Base-by-base conservation (phyloP, 2,888 invertebrate species). In the Clunio marinus region DNA sequence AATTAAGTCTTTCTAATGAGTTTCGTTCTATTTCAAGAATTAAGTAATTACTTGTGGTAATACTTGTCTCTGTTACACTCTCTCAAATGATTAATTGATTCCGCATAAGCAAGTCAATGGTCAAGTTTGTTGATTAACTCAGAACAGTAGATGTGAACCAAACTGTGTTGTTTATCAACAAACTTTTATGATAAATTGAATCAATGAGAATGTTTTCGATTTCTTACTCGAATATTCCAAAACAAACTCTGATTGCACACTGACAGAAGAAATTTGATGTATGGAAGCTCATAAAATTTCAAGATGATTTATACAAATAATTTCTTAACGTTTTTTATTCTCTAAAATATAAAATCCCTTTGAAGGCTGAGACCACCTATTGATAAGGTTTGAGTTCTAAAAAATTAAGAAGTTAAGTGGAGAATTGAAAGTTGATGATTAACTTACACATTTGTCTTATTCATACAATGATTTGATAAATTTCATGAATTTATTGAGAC, bases 271-370 rank as follows among this genome's bases (percentile, higher is more conserved):
- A 25, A 8, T n/a, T 57, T 63, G 46, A 63, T 27, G 46, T 63
- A 63, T 63, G 45, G 27, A 63, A 63, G 63, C 45, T 46, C 45
- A 63, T 46, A 46, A 63, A 63, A 63, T 63, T 46, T 46, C 28
- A 8, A 35, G 46, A 28, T 63, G 63, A 63, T 63, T 63, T 63
- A 63, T 63, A 46, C 24, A 35, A n/a, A 32, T 8, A 24, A 17
- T 45, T 25, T 20, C 25, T 25, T 8, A 7, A 7, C 10, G 32
- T 10, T 4, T 22, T 8, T 17, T 17, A 8, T 17, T 51, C 17
- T 51, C 20, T n/a, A n/a, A n/a, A n/a, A n/a, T 41, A n/a, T 15
- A 10, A 41, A n/a, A 51, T 8, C 24, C 13, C 51, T 51, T 51
- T 51, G 24, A 51, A 51, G 51, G 28, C 17, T n/a, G 10, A 24